phyloP scores from a whole-genome alignment of 1,140 invertebrate species.

The Bombus breviceps region DNA sequence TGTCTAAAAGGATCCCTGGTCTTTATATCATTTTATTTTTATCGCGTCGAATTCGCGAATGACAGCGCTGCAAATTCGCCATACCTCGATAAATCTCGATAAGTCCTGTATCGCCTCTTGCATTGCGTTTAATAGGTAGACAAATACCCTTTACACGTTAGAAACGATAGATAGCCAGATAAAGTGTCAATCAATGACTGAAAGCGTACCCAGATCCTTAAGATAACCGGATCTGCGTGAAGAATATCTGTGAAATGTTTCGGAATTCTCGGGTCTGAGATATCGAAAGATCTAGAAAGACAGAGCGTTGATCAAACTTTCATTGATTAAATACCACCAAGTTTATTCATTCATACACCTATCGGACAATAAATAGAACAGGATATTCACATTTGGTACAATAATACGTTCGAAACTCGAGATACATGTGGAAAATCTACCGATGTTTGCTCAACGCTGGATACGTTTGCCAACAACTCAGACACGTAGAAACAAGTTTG shows the following conservation, averaged over 20 bases:
- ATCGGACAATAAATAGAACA: no score
- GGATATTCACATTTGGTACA: no score
- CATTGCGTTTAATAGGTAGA: not conserved
- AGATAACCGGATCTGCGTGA: not conserved
- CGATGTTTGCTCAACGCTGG: no score
- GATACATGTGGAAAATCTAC: no score
- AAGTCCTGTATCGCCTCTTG: not conserved
- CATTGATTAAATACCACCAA: no score
- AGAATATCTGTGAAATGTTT: not conserved
- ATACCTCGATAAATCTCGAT: not conserved
- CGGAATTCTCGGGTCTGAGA: no score
- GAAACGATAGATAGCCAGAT: constrained; percentile 13
- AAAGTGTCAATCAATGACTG: constrained; percentile 5
- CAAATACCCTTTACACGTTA: constrained; percentile 6
- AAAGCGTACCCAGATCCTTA: not conserved
- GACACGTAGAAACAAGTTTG: not conserved
- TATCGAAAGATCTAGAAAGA: not conserved
- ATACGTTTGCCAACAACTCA: not conserved
- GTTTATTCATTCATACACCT: no score
- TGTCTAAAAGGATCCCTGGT: not conserved
- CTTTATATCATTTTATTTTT: not conserved
- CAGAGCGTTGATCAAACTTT: not conserved
- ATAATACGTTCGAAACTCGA: no score
- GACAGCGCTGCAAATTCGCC: not conserved
- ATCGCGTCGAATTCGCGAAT: not conserved